phyloP scores from a whole-genome alignment of 2,797 vertebrate species.

The Rhynchonycteris naso region DNA sequence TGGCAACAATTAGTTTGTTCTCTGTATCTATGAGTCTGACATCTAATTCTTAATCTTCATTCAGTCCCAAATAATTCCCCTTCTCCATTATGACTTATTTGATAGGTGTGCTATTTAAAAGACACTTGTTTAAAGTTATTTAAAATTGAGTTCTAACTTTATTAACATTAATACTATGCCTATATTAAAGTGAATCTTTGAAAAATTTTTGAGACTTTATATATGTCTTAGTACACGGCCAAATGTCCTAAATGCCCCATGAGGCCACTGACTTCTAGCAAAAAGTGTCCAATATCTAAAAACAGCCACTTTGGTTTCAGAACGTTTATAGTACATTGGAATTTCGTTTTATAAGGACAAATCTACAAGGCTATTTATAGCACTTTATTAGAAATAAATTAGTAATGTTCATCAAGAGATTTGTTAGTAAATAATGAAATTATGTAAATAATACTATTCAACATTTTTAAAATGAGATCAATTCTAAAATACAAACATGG shows the following conservation, averaged over 20 bases:
- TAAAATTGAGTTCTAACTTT: neutral
- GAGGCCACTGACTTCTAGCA: neutral
- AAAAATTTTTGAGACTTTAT: conserved; percentile 3
- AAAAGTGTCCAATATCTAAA: neutral
- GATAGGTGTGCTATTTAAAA: neutral
- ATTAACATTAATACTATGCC: neutral
- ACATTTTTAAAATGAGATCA: neutral
- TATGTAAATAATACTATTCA: neutral
- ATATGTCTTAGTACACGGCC: neutral
- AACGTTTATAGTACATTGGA: neutral
- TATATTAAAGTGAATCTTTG: neutral
- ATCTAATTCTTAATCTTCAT: neutral
- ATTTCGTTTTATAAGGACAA: neutral
- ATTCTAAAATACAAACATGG: neutral
- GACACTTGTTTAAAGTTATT: neutral
- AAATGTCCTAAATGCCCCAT: neutral
- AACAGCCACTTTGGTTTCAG: neutral
- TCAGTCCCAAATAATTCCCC: neutral
- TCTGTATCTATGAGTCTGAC: neutral
- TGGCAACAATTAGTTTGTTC: neutral
- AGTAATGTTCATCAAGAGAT: neutral
- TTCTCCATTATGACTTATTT: conserved; percentile 5
- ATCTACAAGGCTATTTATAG: neutral
- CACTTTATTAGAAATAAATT: neutral
- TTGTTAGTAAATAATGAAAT: neutral